These are phyloP conservation scores for Psilopogon haemacephalus DNA, from an alignment of 2,113 vertebrate species.

Conservation along the genomic window DNA sequence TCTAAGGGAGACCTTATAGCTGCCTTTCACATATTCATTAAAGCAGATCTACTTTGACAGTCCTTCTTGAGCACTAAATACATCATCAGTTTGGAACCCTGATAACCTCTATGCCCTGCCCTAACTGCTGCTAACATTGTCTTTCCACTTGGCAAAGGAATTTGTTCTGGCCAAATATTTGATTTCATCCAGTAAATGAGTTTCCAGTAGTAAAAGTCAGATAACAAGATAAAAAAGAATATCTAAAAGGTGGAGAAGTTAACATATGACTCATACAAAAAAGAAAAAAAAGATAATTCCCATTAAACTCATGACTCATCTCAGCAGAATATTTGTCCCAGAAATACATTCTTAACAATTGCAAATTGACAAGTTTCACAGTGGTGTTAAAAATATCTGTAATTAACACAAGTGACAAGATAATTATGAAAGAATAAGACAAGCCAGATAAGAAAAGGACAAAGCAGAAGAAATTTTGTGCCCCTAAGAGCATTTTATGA, in stretches of 20 bases:
- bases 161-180: too few species aligned
- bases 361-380: conserved; percentile 38
- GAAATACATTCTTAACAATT: conserved; percentile 28
- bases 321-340: conserved; percentile 47
- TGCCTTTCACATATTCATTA: too few species aligned
- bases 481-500: background rate
- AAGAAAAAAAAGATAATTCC: background rate
- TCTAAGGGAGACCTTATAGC: too few species aligned
- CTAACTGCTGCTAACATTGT: too few species aligned
- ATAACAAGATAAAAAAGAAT: background rate
- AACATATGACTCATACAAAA: conserved; percentile 5
- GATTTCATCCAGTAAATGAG: too few species aligned
- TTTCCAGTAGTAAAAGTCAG: background rate
- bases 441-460: background rate
- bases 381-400: conserved; percentile 3
- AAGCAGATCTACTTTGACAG: too few species aligned
- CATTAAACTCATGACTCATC: conserved; percentile 34
- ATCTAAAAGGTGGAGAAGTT: background rate
- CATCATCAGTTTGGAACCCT: too few species aligned
- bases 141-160: too few species aligned
- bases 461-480: background rate
- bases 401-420: conserved; percentile 23
- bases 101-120: too few species aligned
- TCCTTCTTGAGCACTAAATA: too few species aligned
- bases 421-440: conserved; percentile 20